Base-by-base conservation (phyloP, 2,113 vertebrate species). In the Pontoporia blainvillei region DNA sequence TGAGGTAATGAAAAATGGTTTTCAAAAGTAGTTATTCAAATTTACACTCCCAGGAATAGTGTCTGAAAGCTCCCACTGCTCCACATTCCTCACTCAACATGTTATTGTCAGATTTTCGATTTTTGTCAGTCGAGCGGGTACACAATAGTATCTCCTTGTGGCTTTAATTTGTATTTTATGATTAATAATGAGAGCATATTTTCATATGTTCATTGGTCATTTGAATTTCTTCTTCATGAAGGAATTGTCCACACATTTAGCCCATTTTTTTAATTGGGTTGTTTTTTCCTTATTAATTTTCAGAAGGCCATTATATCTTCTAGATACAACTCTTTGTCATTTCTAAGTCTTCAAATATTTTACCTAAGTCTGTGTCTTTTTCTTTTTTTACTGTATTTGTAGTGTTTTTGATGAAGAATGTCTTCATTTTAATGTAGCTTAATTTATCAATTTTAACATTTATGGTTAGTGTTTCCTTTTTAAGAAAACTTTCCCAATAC, bases 381-480 rank as follows among this genome's bases (percentile, higher is more conserved):
- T 15, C 79, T 49, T 69, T 49, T 69, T 54, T 71, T 11, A 59
- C 15, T 61, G 3, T 72, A 15, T 57, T 82, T 41, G 41, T 59
- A 66, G 8, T 72, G n/a, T 86, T 76, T 90, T 91, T 78, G 23
- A 90, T 90, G 17, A 96, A 96, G 73, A 61, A 94, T 5, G 25
- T 72, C 31, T 96, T 86, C 64, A 59, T 59, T 96, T 78, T 86
- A 83, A 61, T 36, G 4, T 82, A 46, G 8, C 11, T 94, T 95
- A 64, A 82, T 34, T 86, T 90, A 87, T 85, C 41, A 86, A 39
- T 90, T 94, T 96, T 83, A 90, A 90, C 36, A 78, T 57, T 95
- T 61, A 64, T 52, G 21, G 8, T 95, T 44, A 89, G 5, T 67
- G 29, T 27, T 92, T 92, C 9, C 44, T 73, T 3, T 41, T 95